Evolutionary conservation across 2,888 invertebrate genomes (phyloP).

Genomic region (Rhingia rostrata): DNA sequence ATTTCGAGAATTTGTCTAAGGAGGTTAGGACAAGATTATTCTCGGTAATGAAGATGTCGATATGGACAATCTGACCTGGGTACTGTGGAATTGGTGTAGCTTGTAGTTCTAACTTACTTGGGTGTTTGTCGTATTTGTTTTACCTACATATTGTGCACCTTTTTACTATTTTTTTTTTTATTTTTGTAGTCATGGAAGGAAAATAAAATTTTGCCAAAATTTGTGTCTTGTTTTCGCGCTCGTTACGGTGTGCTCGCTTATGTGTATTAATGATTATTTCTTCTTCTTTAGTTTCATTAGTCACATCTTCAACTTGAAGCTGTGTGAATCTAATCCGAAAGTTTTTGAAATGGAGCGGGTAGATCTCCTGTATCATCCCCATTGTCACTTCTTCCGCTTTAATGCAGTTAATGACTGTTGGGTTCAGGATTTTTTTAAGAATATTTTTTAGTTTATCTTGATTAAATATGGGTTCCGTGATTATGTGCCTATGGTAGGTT

Average conservation of each 20-base stretch:
- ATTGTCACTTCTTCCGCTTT: constrained; percentile 26
- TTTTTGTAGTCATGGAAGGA: constrained; percentile 17
- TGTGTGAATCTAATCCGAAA: constrained; percentile 31
- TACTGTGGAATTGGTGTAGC: constrained; percentile 11
- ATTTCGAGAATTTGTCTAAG: constrained; percentile 59
- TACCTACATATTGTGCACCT: background rate
- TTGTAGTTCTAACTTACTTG: constrained; percentile 18
- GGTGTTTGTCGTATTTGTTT: constrained; percentile 6
- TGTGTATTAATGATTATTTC: constrained; percentile 40
- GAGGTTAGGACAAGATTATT: constrained; percentile 36
- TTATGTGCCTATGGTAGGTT: constrained; percentile 45
- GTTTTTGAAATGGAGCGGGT: no score
- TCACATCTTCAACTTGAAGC: constrained; percentile 33
- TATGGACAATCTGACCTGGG: background rate
- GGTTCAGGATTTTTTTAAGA: constrained; percentile 47
- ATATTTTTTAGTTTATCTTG: constrained; percentile 32
- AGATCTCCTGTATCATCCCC: no score
- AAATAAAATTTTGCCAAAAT: constrained; percentile 34
- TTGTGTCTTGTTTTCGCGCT: constrained; percentile 39
- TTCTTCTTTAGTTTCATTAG: constrained; percentile 12
- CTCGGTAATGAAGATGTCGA: constrained; percentile 51
- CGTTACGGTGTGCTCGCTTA: constrained; percentile 42
- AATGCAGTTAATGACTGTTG: constrained; percentile 45
- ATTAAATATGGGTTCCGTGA: constrained; percentile 36
- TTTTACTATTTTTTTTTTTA: background rate